Percentiles rank a stretch among this genome's conserved stretches.
These are phyloP conservation scores for Pyrgus malvae DNA, from an alignment of 2,888 invertebrate species.

Conservation along the genomic window DNA sequence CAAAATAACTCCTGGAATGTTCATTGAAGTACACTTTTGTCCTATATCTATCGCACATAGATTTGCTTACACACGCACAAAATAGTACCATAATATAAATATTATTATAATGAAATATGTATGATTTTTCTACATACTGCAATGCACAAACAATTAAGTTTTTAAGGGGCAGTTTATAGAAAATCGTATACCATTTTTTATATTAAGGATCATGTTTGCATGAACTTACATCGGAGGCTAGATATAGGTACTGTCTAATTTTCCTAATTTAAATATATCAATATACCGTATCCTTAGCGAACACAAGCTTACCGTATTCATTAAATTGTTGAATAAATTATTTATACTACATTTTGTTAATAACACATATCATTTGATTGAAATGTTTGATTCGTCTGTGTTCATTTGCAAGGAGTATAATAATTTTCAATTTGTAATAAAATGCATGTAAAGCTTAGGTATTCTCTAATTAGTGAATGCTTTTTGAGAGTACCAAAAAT, in stretches of 20 bases:
- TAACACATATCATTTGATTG: constrained; percentile 43
- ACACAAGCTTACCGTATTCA: neutral
- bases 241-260: neutral
- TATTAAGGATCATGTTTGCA: constrained; percentile 69
- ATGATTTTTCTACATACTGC: neutral
- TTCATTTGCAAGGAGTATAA: neutral
- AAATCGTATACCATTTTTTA: constrained; percentile 48
- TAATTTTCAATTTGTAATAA: neutral
- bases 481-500: no score
- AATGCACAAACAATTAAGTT: neutral
- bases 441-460: no score
- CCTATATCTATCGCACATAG: neutral
- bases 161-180: constrained; percentile 1
- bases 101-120: neutral
- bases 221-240: constrained; percentile 16
- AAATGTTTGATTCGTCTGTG: neutral
- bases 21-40: neutral
- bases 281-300: neutral
- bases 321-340: neutral
- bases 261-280: neutral
- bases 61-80: constrained; percentile 10
- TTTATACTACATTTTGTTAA: constrained; percentile 30
- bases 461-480: no score
- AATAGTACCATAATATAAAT: neutral
- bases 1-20: neutral